Conservation (phyloP, 1,140 invertebrate species). For the Diachasmimorpha longicaudata region DNA sequence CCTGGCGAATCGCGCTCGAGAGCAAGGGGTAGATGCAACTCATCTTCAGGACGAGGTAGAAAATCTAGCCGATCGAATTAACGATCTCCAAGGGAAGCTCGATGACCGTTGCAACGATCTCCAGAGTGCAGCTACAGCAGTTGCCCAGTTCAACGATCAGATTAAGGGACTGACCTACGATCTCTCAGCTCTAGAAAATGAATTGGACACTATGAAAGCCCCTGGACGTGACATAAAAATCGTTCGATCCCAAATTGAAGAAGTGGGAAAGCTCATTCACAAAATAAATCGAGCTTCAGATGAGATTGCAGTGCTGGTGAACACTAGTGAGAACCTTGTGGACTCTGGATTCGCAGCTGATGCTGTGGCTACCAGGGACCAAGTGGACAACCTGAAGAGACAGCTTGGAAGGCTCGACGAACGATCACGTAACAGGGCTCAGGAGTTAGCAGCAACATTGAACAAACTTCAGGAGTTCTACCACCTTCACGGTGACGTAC, state of each 20-base stretch:
- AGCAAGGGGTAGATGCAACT: slow-evolving; percentile 74
- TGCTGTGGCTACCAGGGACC: slow-evolving; percentile 76
- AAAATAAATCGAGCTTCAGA: slow-evolving; percentile 73
- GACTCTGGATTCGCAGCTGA: slow-evolving; percentile 86
- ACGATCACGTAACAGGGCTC: slow-evolving; percentile 75
- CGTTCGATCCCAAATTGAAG: slow-evolving; percentile 83
- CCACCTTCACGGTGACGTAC: slow-evolving; percentile 73
- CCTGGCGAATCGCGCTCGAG: slow-evolving; percentile 73
- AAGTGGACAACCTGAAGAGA: slow-evolving; percentile 79
- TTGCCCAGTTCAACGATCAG: slow-evolving; percentile 86
- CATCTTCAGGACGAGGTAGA: slow-evolving; percentile 81
- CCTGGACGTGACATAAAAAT: slow-evolving; percentile 86
- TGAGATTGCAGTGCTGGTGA: slow-evolving; percentile 74
- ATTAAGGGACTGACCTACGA: slow-evolving; percentile 79
- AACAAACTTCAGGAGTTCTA: slow-evolving; percentile 86
- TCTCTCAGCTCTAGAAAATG: slow-evolving; percentile 80
- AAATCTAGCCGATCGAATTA: slow-evolving; percentile 77
- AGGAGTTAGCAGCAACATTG: slow-evolving; percentile 76
- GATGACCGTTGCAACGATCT: slow-evolving; percentile 81
- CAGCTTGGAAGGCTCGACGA: slow-evolving; percentile 82
- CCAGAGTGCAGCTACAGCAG: slow-evolving; percentile 85
- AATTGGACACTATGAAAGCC: slow-evolving; percentile 83
- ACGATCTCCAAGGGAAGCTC: slow-evolving; percentile 77
- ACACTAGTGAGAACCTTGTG: slow-evolving; percentile 77
- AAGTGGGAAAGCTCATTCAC: slow-evolving; percentile 73